Evolutionary conservation across 2,888 invertebrate species (phyloP).

Genomic region (Molanna angustata): DNA sequence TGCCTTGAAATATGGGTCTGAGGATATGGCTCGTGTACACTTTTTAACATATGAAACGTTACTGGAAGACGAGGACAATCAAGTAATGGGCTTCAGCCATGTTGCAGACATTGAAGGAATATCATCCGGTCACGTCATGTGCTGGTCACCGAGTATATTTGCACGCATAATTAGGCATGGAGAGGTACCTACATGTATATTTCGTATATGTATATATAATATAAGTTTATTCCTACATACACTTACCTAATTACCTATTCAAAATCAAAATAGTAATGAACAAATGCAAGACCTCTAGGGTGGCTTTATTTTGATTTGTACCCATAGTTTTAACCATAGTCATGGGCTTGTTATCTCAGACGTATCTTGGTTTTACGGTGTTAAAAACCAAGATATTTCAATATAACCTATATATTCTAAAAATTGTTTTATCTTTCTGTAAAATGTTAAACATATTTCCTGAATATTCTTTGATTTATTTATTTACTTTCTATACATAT

Average conservation of each 20-base stretch:
- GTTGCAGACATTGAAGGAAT: conserved; percentile 65
- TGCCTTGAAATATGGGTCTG: conserved; percentile 61
- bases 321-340: too few relatives aligned
- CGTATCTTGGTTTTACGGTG: too few relatives aligned
- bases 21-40: conserved; percentile 70
- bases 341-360: too few relatives aligned
- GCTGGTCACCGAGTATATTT: conserved; percentile 73
- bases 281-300: conserved; percentile 1
- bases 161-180: conserved; percentile 70
- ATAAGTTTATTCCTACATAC: neutral
- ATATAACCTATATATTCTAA: too few relatives aligned
- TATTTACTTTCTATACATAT: too few relatives aligned
- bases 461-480: too few relatives aligned
- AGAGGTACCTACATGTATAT: conserved; percentile 50
- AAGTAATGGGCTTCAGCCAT: conserved; percentile 73
- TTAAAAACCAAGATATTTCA: too few relatives aligned
- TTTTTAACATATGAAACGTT: conserved; percentile 71
- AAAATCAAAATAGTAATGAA: too few relatives aligned
- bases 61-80: conserved; percentile 71
- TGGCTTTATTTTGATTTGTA: neutral
- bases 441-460: too few relatives aligned
- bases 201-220: neutral
- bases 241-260: neutral
- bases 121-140: conserved; percentile 62
- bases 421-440: too few relatives aligned